These are phyloP conservation scores for Cichlasoma orientale DNA, from an alignment of 2,797 vertebrate genomes.

Conservation along the genomic window DNA sequence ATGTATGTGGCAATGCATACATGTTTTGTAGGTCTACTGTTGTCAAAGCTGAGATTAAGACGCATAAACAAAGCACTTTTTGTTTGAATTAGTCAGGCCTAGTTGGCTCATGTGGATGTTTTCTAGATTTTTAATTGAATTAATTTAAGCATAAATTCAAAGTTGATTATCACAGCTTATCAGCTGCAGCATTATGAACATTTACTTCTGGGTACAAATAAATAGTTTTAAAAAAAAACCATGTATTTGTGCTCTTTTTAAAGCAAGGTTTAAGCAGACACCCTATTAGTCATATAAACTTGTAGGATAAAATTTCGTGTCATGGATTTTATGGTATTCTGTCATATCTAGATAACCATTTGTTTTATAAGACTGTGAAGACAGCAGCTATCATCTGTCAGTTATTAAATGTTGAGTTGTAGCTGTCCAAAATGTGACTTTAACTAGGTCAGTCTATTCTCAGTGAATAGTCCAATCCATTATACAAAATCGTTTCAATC, in stretches of 20 bases:
- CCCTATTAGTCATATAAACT: background rate
- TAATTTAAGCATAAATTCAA: background rate
- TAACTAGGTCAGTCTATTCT: background rate
- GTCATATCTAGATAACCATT: background rate
- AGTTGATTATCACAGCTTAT: background rate
- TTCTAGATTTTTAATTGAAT: background rate
- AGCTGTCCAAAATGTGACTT: background rate
- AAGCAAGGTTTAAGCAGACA: background rate
- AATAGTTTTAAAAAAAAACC: background rate
- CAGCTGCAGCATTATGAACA: background rate
- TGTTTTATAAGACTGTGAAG: background rate
- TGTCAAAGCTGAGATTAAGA: too few relatives aligned
- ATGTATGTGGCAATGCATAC: background rate
- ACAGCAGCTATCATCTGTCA: background rate
- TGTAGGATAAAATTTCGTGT: background rate
- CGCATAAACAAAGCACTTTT: background rate
- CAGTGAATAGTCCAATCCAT: background rate
- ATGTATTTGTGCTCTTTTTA: background rate
- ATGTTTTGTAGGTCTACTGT: background rate
- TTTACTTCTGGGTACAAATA: background rate
- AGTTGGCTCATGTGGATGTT: background rate
- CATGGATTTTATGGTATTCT: background rate
- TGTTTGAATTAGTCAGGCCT: background rate
- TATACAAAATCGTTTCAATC: constrained; percentile 9
- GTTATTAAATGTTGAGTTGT: background rate